phyloP scores from a whole-genome alignment of 2,797 vertebrate species.

The Miichthys miiuy region DNA sequence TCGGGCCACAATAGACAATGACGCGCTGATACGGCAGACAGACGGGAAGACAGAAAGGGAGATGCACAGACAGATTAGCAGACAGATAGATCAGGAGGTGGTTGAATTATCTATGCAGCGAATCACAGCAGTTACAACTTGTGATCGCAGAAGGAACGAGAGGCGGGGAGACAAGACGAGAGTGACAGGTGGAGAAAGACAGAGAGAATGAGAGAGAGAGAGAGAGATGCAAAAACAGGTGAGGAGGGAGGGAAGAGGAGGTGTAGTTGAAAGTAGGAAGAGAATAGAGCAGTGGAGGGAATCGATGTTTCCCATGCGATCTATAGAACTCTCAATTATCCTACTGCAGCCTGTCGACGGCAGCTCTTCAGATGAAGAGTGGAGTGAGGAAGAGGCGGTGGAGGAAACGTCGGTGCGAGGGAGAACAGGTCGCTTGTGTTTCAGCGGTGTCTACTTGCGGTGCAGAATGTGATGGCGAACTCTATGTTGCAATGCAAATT shows the following conservation, averaged over 20 bases:
- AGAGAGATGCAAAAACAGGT: constrained; percentile 47
- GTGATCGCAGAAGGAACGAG: constrained; percentile 69
- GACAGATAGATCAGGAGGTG: constrained; percentile 70
- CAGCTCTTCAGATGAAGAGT: constrained; percentile 72
- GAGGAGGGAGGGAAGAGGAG: constrained; percentile 39
- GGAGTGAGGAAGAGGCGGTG: constrained; percentile 40
- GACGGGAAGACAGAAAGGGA: constrained; percentile 27
- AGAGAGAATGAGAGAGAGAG: constrained; percentile 28
- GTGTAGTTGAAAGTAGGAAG: constrained; percentile 61
- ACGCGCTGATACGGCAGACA: constrained; percentile 23
- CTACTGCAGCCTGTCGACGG: constrained; percentile 75
- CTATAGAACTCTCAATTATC: constrained; percentile 83
- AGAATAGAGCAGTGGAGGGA: constrained; percentile 69
- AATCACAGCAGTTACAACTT: constrained; percentile 74
- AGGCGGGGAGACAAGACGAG: constrained; percentile 47
- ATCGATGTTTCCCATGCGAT: constrained; percentile 78
- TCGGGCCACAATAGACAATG: constrained; percentile 45
- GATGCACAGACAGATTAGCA: constrained; percentile 61
- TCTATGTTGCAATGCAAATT: constrained; percentile 69
- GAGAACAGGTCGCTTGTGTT: constrained; percentile 37
- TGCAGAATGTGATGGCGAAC: constrained; percentile 55
- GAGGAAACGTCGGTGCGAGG: constrained; percentile 30
- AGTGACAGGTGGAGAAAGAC: constrained; percentile 56
- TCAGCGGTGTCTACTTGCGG: constrained; percentile 41
- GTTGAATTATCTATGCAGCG: constrained; percentile 75